A percentile compares a stretch with the other conserved stretches of the same genome.
These are phyloP conservation scores for Rattus rattus DNA, from an alignment of 2,113 vertebrate genomes.

Conservation along the genomic window DNA sequence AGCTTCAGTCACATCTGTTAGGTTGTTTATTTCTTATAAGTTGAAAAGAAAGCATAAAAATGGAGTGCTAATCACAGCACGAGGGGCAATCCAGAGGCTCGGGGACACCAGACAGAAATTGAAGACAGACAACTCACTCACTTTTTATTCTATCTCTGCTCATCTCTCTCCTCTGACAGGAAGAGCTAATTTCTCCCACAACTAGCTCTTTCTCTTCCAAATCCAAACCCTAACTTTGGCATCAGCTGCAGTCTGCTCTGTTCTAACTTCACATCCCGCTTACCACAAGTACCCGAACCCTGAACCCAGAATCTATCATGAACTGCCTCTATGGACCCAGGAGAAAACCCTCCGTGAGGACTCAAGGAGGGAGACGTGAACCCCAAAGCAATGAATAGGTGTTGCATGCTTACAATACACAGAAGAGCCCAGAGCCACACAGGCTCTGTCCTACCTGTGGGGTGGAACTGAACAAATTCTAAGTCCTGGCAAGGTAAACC, in stretches of 20 bases:
- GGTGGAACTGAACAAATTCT: constrained; percentile 99
- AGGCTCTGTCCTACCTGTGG: constrained; percentile 90
- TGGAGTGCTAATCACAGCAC: background rate
- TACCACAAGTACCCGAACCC: rapidly evolving
- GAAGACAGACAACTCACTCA: background rate
- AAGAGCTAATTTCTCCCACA: background rate
- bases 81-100: background rate
- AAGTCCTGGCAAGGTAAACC: constrained; percentile 97
- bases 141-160: background rate
- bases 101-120: background rate
- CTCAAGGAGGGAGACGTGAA: background rate
- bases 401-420: background rate
- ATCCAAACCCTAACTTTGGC: background rate
- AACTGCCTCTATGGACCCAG: too few species aligned
- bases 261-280: background rate
- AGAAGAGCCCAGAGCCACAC: too few species aligned
- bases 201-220: background rate
- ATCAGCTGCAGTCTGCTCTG: too few species aligned
- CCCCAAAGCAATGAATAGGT: rapidly evolving
- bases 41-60: background rate
- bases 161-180: background rate
- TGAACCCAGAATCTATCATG: background rate
- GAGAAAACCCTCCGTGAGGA: background rate
- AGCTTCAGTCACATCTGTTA: background rate
- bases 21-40: background rate